Conservation (phyloP, 2,797 vertebrate species). For the Decapterus maruadsi region DNA sequence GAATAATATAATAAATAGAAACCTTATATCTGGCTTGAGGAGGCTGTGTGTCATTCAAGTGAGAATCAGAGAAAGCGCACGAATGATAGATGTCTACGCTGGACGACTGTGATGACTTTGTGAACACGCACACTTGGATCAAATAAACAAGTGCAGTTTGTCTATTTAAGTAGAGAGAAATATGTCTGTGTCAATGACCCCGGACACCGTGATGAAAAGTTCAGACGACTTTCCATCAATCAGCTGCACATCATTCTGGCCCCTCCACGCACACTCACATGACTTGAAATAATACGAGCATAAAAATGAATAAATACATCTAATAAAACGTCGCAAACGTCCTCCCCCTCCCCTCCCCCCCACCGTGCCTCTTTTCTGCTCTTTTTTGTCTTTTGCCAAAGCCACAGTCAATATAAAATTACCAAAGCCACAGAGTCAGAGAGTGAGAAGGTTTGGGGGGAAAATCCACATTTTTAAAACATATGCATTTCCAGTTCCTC, state of each 20-base stretch:
- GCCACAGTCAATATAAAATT: slow-evolving; percentile 90
- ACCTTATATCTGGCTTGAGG: slow-evolving; percentile 9
- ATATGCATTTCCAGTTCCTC: slow-evolving; percentile 89
- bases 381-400: slow-evolving; percentile 87
- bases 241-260: slow-evolving; percentile 35
- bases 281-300: slow-evolving; percentile 79
- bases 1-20: slow-evolving; percentile 26
- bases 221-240: slow-evolving; percentile 59
- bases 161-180: slow-evolving; percentile 44
- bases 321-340: slow-evolving; percentile 78
- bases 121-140: slow-evolving; percentile 45
- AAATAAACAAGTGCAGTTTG: slow-evolving; percentile 62
- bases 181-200: slow-evolving; percentile 38
- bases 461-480: slow-evolving; percentile 86
- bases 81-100: slow-evolving; percentile 22
- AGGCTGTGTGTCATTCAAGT: slow-evolving; percentile 18
- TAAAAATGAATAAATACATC: slow-evolving; percentile 85
- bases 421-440: slow-evolving; percentile 84
- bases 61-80: slow-evolving; percentile 21
- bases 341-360: slow-evolving; percentile 26
- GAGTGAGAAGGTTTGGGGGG: slow-evolving; percentile 65
- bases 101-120: slow-evolving; percentile 25
- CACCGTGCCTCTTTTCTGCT: slow-evolving; percentile 73
- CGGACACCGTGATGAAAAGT: slow-evolving; percentile 40
- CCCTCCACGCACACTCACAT: slow-evolving; percentile 49